Conservation (phyloP, 2,797 vertebrate genomes). For the Acipenser ruthenus region DNA sequence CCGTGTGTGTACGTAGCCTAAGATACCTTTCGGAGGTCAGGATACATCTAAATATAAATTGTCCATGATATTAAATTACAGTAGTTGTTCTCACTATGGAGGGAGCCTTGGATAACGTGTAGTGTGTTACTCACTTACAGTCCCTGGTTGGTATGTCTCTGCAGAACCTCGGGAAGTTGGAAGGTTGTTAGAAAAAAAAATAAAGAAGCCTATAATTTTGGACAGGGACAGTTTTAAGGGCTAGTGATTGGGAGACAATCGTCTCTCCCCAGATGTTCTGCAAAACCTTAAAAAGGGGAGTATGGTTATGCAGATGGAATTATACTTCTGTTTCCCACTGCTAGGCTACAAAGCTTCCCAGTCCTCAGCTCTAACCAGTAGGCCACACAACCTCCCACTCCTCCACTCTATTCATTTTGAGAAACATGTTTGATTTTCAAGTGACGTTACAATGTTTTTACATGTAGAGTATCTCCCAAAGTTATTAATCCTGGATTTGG, state of each 20-base stretch:
- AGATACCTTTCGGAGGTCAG: slow-evolving; percentile 79
- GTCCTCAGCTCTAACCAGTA: too few relatives aligned
- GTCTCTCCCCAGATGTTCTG: too few relatives aligned
- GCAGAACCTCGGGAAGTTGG: background rate
- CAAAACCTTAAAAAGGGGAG: too few relatives aligned
- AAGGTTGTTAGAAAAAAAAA: background rate
- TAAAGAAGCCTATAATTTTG: background rate
- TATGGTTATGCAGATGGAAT: too few relatives aligned
- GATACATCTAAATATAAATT: background rate
- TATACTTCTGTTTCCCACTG: too few relatives aligned
- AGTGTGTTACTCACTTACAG: background rate
- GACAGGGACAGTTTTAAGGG: too few relatives aligned
- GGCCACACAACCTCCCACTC: background rate
- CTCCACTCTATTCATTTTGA: background rate
- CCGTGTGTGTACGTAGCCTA: too few relatives aligned
- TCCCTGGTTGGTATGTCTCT: too few relatives aligned
- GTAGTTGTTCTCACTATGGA: background rate
- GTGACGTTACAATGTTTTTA: background rate
- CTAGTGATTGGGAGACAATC: too few relatives aligned
- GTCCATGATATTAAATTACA: background rate
- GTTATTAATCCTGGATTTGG: background rate
- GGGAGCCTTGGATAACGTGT: background rate
- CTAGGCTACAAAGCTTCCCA: too few relatives aligned
- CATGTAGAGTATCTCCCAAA: background rate
- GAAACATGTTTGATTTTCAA: background rate